These are phyloP conservation scores for Phrynocephalus vlangalii DNA, from an alignment of 2,797 vertebrate genomes.

Conservation along the genomic window DNA sequence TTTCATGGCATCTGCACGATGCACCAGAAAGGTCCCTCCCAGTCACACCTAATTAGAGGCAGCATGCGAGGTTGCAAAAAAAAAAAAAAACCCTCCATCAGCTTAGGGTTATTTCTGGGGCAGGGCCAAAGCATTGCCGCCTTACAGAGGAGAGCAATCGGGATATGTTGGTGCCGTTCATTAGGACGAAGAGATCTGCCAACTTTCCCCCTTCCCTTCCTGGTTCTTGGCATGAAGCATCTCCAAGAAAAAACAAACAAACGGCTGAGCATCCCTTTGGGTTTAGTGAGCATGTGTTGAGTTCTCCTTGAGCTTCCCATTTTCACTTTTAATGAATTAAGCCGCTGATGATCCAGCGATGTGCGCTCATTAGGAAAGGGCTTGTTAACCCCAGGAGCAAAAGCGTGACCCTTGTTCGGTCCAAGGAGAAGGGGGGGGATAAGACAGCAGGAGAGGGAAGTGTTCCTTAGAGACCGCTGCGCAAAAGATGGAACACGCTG, in stretches of 20 bases:
- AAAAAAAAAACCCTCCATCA: no score
- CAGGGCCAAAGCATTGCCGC: no score
- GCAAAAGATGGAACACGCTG: neutral
- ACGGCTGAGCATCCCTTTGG: neutral
- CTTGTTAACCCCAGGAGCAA: conserved; percentile 28
- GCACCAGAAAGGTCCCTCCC: no score
- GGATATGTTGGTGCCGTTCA: no score
- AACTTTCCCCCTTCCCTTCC: no score
- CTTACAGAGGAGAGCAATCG: no score
- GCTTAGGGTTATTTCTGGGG: no score
- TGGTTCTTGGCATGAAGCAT: neutral
- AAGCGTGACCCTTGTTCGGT: conserved; percentile 23
- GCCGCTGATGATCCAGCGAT: neutral
- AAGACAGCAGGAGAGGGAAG: neutral
- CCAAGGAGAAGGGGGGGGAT: neutral
- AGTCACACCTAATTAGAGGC: no score
- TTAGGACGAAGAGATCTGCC: no score
- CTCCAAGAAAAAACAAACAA: neutral
- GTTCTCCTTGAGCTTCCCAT: conserved; percentile 10
- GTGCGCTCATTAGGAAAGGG: conserved; percentile 55
- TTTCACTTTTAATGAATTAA: neutral
- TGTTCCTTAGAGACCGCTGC: accelerated
- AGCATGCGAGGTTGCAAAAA: no score
- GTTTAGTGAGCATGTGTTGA: no score
- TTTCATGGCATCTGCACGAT: no score